Evolutionary conservation across 2,888 invertebrate species (phyloP).

Genomic region (Caenorhabditis virilis): DNA sequence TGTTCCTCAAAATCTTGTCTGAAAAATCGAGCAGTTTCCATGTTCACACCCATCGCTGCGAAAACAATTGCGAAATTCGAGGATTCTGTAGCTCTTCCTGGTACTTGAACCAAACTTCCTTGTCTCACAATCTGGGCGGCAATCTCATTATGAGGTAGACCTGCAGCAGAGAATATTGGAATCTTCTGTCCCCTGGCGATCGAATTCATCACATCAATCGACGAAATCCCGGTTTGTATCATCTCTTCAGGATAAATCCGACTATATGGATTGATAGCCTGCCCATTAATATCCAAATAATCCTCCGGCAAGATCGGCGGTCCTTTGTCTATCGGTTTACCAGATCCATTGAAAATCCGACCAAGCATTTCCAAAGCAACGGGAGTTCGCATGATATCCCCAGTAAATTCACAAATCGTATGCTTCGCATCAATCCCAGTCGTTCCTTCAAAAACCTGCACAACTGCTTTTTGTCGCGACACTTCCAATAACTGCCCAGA

Average conservation of each 20-base stretch:
- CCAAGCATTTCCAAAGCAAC: constrained; percentile 99
- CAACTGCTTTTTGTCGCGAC: constrained; percentile 95
- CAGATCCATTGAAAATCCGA: constrained; percentile 98
- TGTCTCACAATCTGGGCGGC: constrained; percentile 83
- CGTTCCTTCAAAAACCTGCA: constrained; percentile 95
- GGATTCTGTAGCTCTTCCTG: constrained; percentile 75
- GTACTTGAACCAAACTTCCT: constrained; percentile 70
- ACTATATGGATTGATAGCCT: constrained; percentile 98
- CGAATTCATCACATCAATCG: constrained; percentile 99
- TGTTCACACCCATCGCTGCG: constrained; percentile 87
- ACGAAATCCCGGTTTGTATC: constrained; percentile 98
- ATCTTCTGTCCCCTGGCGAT: constrained; percentile 96
- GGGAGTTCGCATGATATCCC: constrained; percentile 93
- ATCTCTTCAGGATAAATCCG: constrained; percentile 99
- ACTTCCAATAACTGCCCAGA: constrained; percentile 95
- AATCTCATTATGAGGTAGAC: constrained; percentile 94
- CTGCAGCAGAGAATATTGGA: constrained; percentile 98
- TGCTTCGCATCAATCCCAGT: constrained; percentile 98
- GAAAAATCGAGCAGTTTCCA: constrained; percentile 98
- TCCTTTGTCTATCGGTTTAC: constrained; percentile 93
- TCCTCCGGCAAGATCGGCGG: constrained; percentile 97
- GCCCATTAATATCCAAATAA: constrained; percentile 93
- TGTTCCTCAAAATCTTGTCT: constrained; percentile 80
- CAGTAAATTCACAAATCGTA: constrained; percentile 97
- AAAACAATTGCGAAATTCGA: constrained; percentile 98